phyloP scores from a whole-genome alignment of 2,888 invertebrate genomes.

The Epinotia brunnichana region DNA sequence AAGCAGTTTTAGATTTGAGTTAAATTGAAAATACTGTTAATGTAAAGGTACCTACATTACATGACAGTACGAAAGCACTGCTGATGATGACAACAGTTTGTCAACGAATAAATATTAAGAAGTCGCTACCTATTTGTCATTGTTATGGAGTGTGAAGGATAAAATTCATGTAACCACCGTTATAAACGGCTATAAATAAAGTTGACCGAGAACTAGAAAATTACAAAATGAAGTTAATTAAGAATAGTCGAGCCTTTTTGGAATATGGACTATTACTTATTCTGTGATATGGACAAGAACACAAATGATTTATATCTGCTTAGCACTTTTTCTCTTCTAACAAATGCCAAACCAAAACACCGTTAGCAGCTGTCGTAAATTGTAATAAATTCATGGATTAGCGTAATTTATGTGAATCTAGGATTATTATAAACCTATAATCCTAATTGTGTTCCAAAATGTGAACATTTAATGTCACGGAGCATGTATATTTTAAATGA shows the following conservation, averaged over 20 bases:
- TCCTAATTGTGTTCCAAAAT: slow-evolving; percentile 40
- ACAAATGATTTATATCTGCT: slow-evolving; percentile 37
- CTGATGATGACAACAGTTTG: neutral
- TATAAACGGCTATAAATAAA: slow-evolving; percentile 38
- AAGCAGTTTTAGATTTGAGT: no score
- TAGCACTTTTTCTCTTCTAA: slow-evolving; percentile 29
- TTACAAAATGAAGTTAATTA: slow-evolving; percentile 37
- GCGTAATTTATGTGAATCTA: slow-evolving; percentile 57
- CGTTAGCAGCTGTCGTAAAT: slow-evolving; percentile 56
- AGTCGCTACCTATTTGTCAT: neutral
- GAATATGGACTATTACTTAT: slow-evolving; percentile 29
- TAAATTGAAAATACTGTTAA: neutral
- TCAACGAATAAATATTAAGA: slow-evolving; percentile 2
- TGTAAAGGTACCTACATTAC: neutral
- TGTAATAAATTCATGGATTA: slow-evolving; percentile 69
- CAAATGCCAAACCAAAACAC: slow-evolving; percentile 43
- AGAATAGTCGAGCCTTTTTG: slow-evolving; percentile 15
- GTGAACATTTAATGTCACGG: slow-evolving; percentile 42
- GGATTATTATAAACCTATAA: slow-evolving; percentile 46
- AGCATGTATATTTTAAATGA: slow-evolving; percentile 16
- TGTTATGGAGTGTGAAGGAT: slow-evolving; percentile 30
- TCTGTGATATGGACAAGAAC: slow-evolving; percentile 37
- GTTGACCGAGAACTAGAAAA: slow-evolving; percentile 37
- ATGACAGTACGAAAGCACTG: neutral
- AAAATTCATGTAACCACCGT: slow-evolving; percentile 22